These are phyloP conservation scores for Polyergus mexicanus DNA, from an alignment of 1,140 invertebrate species.

Conservation along the genomic window DNA sequence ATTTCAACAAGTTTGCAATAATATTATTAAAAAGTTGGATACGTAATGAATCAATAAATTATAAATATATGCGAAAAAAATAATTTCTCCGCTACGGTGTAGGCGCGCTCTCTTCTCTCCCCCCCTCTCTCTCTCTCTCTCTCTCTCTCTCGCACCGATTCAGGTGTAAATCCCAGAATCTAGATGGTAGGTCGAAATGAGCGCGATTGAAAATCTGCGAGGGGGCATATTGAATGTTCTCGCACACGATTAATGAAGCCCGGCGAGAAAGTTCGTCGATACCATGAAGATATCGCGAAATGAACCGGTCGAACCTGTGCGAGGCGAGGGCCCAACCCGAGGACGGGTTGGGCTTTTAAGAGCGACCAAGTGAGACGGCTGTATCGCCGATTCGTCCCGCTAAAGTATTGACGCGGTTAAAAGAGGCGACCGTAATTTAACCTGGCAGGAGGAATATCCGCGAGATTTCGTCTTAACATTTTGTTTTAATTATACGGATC, in stretches of 20 bases:
- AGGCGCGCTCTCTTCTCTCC: background rate
- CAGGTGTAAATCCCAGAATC: background rate
- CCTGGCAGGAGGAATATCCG: background rate
- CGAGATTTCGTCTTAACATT: slow-evolving; percentile 22
- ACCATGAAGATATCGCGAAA: slow-evolving; percentile 61
- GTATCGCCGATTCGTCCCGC: slow-evolving; percentile 37
- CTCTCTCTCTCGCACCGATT: background rate
- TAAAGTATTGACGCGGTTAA: slow-evolving; percentile 57
- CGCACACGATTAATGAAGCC: slow-evolving; percentile 49
- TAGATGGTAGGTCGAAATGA: background rate
- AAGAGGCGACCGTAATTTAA: slow-evolving; percentile 56
- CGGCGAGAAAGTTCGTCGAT: slow-evolving; percentile 68
- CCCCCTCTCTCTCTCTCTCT: no score
- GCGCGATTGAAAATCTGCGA: background rate
- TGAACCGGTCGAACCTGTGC: slow-evolving; percentile 68
- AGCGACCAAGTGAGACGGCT: slow-evolving; percentile 55
- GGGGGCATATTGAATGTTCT: slow-evolving; percentile 4
- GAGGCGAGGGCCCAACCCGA: background rate
- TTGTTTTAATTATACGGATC: slow-evolving; percentile 46
- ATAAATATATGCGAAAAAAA: background rate
- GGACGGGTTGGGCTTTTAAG: slow-evolving; percentile 64
- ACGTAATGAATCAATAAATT: background rate
- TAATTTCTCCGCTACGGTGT: background rate
- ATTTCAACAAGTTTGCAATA: background rate
- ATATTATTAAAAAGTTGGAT: no score